Conservation (phyloP, 1,140 invertebrate species). For the Pemphigus obesinymphae region DNA sequence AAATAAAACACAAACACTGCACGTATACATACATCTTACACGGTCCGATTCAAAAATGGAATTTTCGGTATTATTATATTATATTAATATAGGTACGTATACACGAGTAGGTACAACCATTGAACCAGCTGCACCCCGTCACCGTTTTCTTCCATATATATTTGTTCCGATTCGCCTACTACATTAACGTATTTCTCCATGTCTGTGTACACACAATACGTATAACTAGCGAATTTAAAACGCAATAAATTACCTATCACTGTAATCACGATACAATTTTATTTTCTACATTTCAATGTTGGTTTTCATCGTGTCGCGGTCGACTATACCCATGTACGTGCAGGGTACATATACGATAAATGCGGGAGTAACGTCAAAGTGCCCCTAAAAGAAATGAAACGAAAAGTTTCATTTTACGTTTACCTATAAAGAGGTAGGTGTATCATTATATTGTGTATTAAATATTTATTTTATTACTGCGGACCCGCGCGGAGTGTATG, state of each 20-base stretch:
- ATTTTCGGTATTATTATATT: not conserved
- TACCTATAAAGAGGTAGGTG: too few relatives aligned
- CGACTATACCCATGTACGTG: not conserved
- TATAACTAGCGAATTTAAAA: not conserved
- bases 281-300: not conserved
- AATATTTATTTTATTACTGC: not conserved
- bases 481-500: not conserved
- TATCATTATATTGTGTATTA: not conserved
- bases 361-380: not conserved
- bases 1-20: not conserved
- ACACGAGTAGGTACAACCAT: too few relatives aligned
- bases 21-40: not conserved
- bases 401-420: not conserved
- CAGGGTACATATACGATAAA: not conserved
- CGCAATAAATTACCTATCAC: not conserved
- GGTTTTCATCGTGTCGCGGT: not conserved
- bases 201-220: too few relatives aligned
- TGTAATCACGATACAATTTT: not conserved
- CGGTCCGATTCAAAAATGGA: not conserved
- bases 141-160: not conserved
- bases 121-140: not conserved
- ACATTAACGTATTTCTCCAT: not conserved
- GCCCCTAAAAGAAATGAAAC: not conserved
- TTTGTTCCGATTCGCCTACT: not conserved
- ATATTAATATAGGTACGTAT: not conserved